phyloP scores from a whole-genome alignment of 92 coral and sea anemone species.

The Meandrina meandrites region DNA sequence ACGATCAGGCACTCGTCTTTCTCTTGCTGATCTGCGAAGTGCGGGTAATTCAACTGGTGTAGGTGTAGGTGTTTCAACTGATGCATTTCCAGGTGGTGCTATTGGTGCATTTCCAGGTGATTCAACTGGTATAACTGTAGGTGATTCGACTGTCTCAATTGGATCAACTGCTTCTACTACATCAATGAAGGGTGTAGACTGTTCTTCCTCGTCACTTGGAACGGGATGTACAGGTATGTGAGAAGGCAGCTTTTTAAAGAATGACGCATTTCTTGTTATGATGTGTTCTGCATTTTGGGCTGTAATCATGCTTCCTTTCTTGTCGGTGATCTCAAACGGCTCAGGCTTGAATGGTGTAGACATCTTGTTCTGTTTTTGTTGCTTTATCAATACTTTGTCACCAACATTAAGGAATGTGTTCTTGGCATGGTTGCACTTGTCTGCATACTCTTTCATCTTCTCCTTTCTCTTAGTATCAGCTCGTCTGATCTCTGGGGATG shows the following conservation, averaged over 20 bases:
- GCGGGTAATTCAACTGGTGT: not conserved
- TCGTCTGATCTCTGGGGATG: constrained; percentile 14
- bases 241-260: constrained; percentile 37
- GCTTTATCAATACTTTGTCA: constrained; percentile 55
- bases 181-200: constrained; percentile 17
- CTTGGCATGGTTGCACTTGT: constrained; percentile 18
- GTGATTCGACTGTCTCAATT: constrained; percentile 12
- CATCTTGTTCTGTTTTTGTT: constrained; percentile 45
- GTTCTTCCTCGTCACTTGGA: constrained; percentile 33
- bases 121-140: not conserved
- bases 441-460: constrained; percentile 52
- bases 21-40: constrained; percentile 10
- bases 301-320: constrained; percentile 38
- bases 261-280: constrained; percentile 23
- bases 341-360: constrained; percentile 25
- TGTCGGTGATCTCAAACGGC: constrained; percentile 7
- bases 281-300: constrained; percentile 23
- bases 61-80: too few species aligned
- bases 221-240: constrained; percentile 4
- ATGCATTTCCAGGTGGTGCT: too few species aligned
- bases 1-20: constrained; percentile 1
- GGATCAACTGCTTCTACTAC: constrained; percentile 10
- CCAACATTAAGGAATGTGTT: constrained; percentile 39
- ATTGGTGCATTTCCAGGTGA: not conserved
- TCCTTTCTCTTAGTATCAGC: constrained; percentile 22